A percentile compares a stretch with the other conserved stretches of the same genome.
Evolutionary conservation across 2,888 invertebrate species (phyloP).

Genomic region (Oscheius onirici): DNA sequence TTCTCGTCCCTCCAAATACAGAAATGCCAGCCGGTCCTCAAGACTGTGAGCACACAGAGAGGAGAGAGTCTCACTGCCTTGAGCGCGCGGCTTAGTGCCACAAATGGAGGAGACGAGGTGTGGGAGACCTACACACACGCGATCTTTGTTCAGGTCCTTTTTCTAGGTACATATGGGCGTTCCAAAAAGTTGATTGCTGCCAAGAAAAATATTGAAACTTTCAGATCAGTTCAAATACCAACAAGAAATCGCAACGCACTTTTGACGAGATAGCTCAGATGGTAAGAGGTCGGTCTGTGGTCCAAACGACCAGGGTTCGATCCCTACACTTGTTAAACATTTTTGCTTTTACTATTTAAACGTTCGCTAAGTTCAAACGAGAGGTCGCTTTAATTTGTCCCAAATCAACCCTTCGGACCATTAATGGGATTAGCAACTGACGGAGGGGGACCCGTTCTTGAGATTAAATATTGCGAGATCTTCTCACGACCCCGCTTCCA

Average conservation of each 20-base stretch:
- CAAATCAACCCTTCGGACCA: constrained; percentile 26
- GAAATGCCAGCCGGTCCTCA: constrained; percentile 2
- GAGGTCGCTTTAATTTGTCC: constrained; percentile 13
- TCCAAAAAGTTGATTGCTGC: neutral
- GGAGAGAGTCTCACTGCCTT: neutral
- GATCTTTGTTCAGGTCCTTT: constrained; percentile 7
- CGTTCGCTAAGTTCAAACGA: neutral
- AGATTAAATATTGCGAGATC: constrained; percentile 14
- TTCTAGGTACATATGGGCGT: neutral
- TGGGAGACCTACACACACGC: constrained; percentile 23
- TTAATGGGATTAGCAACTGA: constrained; percentile 29
- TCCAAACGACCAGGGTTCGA: too few species aligned
- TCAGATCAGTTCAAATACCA: too few species aligned
- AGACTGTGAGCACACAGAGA: constrained; percentile 6
- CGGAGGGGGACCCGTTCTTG: neutral
- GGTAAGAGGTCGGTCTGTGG: too few species aligned
- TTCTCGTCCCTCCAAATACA: constrained; percentile 15
- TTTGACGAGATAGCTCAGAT: too few species aligned
- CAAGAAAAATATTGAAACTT: neutral
- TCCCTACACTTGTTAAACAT: too few species aligned
- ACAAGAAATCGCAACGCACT: too few species aligned
- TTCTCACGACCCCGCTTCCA: neutral
- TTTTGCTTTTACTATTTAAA: too few species aligned
- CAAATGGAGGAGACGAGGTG: constrained; percentile 24
- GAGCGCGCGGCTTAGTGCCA: constrained; percentile 25